Evolutionary conservation across 92 coral and sea anemone genomes (phyloP).

Genomic region (Paramuricea clavata): DNA sequence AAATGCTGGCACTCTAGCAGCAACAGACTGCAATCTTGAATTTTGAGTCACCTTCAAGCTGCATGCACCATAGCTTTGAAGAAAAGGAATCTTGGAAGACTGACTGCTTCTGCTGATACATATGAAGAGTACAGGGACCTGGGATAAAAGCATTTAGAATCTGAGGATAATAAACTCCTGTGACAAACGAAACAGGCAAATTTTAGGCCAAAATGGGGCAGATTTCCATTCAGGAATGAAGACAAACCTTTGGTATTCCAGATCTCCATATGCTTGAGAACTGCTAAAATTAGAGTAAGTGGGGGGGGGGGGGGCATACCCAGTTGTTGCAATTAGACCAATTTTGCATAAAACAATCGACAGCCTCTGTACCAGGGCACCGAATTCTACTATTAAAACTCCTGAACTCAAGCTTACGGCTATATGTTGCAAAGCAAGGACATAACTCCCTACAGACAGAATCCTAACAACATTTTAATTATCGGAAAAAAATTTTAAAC

Average conservation of each 20-base stretch:
- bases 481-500: conserved; percentile 51
- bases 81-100: conserved; percentile 48
- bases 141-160: conserved; percentile 36
- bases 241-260: conserved; percentile 58
- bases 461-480: conserved; percentile 57
- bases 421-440: conserved; percentile 47
- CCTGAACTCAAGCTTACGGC: conserved; percentile 42
- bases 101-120: conserved; percentile 28
- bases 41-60: background rate
- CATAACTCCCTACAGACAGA: conserved; percentile 37
- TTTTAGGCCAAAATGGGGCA: background rate
- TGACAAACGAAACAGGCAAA: conserved; percentile 47
- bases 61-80: conserved; percentile 1
- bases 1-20: conserved; percentile 53
- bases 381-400: conserved; percentile 61
- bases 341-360: conserved; percentile 68
- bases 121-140: conserved; percentile 47
- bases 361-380: conserved; percentile 62
- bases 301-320: conserved; percentile 75
- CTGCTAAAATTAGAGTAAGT: conserved; percentile 53
- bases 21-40: conserved; percentile 35
- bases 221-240: conserved; percentile 40
- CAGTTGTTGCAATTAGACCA: conserved; percentile 60
- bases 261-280: conserved; percentile 56
- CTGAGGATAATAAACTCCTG: conserved; percentile 45